Evolutionary conservation across 35 echinoderm and acorn worm species (phyloP), one percentile per base, ranked within the genome.

Genomic region (Amphiura filiformis): DNA sequence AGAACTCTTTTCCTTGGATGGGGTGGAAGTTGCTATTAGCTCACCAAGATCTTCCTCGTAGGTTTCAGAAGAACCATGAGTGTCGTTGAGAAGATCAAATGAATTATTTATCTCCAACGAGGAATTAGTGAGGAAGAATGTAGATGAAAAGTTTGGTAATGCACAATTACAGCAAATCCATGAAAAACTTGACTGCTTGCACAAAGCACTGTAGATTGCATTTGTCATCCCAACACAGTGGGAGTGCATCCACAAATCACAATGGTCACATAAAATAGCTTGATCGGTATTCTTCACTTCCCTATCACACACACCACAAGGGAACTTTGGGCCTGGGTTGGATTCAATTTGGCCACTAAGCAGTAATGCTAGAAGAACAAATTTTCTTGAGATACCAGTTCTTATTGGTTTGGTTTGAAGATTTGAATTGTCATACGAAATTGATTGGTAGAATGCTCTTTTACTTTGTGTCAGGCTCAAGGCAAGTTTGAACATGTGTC

Each of bases 221-320:
- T 52, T 52, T 52, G 44, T 11, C 42, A 84, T 57, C 26, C 81
- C 88, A 39, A 38, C 40, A 39, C 88, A 90, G 36, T 84, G 20
- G 37, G 36, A 77, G 70, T 90, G 88, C 34, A 42, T 39, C 88
- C 88, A 90, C 32, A 32, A 41, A 37, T 90, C 84, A 39, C 88
- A 90, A 32, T 84, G 65, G 38, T 90, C 88, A 84, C 88, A 90
- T 17, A 65, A 65, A 42, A 90, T n/a, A n/a, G n/a, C n/a, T n/a
- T n/a, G n/a, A 38, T 78, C 86, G 37, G 44, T 79, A 38, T 88
- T 76, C 34, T 5, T 44, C 22, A 88, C 86, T 78, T 88, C 75
- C 12, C 15, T 31, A 15, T 78, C 39, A 79, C 76, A 88, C 78
- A 88, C 49, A 41, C 15, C 76, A 88, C 86, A 82, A 32, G 76